These are phyloP conservation scores for Nephila pilipes DNA, from an alignment of 1,140 invertebrate genomes.

Conservation along the genomic window DNA sequence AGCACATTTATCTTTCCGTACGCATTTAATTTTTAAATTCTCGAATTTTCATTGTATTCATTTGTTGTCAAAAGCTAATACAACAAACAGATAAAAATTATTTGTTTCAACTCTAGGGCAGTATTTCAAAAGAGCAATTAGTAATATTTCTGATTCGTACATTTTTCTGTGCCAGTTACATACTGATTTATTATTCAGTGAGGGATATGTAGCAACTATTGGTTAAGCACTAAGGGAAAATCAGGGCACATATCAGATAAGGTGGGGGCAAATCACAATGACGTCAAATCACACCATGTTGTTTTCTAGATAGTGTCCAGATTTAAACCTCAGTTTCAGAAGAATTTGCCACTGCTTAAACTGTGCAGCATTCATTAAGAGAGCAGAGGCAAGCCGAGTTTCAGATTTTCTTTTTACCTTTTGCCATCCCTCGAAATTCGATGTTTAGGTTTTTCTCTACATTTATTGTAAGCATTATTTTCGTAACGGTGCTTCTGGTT, in stretches of 20 bases:
- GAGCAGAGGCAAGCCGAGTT: too few species aligned
- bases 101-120: neutral
- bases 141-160: neutral
- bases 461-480: too few species aligned
- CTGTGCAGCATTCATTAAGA: too few species aligned
- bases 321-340: slow-evolving; percentile 5
- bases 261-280: neutral
- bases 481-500: slow-evolving; percentile 13
- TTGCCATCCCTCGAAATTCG: too few species aligned
- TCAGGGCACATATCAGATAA: neutral
- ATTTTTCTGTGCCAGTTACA: neutral
- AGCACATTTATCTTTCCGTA: too few species aligned
- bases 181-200: neutral
- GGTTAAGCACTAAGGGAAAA: neutral
- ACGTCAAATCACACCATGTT: slow-evolving; percentile 59
- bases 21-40: too few species aligned
- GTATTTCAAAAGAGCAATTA: neutral
- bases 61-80: too few species aligned
- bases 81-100: neutral
- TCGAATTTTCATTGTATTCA: too few species aligned
- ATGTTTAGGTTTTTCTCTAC: too few species aligned
- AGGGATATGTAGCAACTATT: neutral
- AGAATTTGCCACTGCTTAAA: neutral
- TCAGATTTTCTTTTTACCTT: too few species aligned
- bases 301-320: neutral